Base-by-base conservation (phyloP, 2,888 invertebrate genomes). In the Plebejus argus region DNA sequence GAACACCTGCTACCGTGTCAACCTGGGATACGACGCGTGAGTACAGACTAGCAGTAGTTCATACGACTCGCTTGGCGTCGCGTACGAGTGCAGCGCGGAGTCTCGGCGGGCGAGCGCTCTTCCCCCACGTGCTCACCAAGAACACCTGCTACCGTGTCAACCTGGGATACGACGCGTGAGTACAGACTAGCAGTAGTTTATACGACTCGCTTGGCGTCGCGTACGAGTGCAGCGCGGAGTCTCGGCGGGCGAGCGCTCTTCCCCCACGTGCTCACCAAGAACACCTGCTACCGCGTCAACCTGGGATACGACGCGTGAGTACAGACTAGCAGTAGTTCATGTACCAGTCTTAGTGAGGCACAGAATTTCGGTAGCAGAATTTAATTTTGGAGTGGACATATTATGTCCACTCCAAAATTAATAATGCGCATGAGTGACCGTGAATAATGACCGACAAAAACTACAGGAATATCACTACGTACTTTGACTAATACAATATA, bases 261-360 rank as follows among this genome's bases (percentile, higher is more conserved):
- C 90, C 99, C 99, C 0, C 99, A 99, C 86, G 88, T 99, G 77
- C 93, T 98, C 33, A 97, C 98, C 74, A 98, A 99, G 91, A 99
- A 99, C 88, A 96, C 96, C 81, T 96, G 96, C 83, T 98, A 98
- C 87, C 96, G 96, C 82, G 96, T 98, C 80, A 99, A 99, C 91
- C 97, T 99, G 87, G 98, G 98, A 1, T 84, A 91, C 80, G 92
- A 93, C 81, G 89, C 82, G 93, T 93, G 28, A 61, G 20, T 49
- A 49, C 49, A 49, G 49, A 49, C 49, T 49, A 15, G 3, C 7
- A 49, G 49, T 49, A 15, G 49, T 49, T 49, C 15, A 15, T 49
- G n/a, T n/a, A n/a, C n/a, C n/a, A n/a, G n/a, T n/a, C n/a, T n/a
- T n/a, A n/a, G n/a, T n/a, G n/a, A n/a, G n/a, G n/a, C n/a, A n/a